Evolutionary conservation across 2,888 invertebrate genomes (phyloP), one percentile per base, ranked within the genome.

Genomic region (Mesorhabditis sp.): DNA sequence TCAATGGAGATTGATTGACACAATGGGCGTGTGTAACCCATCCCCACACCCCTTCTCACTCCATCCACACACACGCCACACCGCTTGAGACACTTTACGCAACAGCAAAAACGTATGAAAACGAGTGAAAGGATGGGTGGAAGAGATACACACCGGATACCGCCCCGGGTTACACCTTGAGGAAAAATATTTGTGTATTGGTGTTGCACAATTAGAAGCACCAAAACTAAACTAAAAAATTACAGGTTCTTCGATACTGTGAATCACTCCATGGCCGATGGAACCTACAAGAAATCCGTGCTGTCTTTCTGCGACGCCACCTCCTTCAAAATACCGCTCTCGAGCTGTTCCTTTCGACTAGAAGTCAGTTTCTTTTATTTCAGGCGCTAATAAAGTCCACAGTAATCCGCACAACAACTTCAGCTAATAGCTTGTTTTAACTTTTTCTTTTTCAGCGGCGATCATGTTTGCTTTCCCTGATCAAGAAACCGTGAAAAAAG

Each of bases 261-360:
- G 98, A 99, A 87, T 94, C 95, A 87, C 90, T 96, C 66, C 97
- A 98, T 87, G 97, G 97, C 74, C 95, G 97, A 89, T 99, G 98
- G 98, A 95, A 96, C 89, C 97, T 98, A 89, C 94, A 93, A 81
- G 98, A 99, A 89, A 94, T 99, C 76, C 91, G 98, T 10, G 98
- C 98, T 73, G 95, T 99, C 84, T 98, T 99, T 89, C 94, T 95
- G 7, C 90, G 98, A 4, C 91, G 96, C 64, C 97, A 97, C 87
- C 90, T 98, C 69, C 90, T 98, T 80, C 97, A 98, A 89, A 96
- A 95, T 82, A 87, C 87, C 70, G 96, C 96, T 77, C 91, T 99
- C 86, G 98, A 99, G 89, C 94, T 99, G 87, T 99, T 99, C 89
- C 90, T 99, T 80, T 95, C 98, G 50, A 95, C 95, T 88, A 91